Evolutionary conservation across 2,113 vertebrate species (phyloP), one percentile per base, ranked within the genome.

Genomic region (Phyllopteryx taeniolatus): DNA sequence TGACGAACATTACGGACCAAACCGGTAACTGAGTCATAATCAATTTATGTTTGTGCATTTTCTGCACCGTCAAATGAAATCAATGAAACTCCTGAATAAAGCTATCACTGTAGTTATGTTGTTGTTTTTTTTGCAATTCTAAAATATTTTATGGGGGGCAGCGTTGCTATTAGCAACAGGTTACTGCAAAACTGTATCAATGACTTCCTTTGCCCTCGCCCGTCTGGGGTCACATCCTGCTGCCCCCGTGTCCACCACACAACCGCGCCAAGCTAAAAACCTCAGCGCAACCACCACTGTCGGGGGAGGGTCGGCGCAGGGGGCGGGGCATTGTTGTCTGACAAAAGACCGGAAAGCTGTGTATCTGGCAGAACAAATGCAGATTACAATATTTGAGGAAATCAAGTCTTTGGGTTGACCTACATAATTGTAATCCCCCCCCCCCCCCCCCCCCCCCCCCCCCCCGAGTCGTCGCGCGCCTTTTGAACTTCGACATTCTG

Each of bases 351-450:
- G 67, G 71, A 81, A 81, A 81, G 83, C 83, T 72, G 74, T 35
- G 79, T 70, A 75, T 86, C 87, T 86, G 86, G 82, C 85, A 85
- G 84, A 91, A 90, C 82, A 86, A 87, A 90, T 84, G 83, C 71
- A 86, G 85, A 90, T 90, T 90, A 90, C 79, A 86, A 86, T 86
- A 86, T 89, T 79, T 89, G 85, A 87, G 82, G 79, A 84, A 89
- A 88, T 78, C 39, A 77, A 84, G 83, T 86, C 87, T 89, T 89
- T 87, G 80, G 83, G 75, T 47, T 91, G 87, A 91, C 86, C 86
- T 86, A 87, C 84, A 91, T 90, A 77, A 86, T 84, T 78, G 86
- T 86, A 87, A 90, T 86, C 80, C 80, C 17, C 67, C 62, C 80
- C 81, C 17, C 68, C 62, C 80, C 81, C 17, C 68, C 62, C 80